Evolutionary conservation across 2,797 vertebrate genomes (phyloP).

Genomic region (Pseudomugil tenellus): DNA sequence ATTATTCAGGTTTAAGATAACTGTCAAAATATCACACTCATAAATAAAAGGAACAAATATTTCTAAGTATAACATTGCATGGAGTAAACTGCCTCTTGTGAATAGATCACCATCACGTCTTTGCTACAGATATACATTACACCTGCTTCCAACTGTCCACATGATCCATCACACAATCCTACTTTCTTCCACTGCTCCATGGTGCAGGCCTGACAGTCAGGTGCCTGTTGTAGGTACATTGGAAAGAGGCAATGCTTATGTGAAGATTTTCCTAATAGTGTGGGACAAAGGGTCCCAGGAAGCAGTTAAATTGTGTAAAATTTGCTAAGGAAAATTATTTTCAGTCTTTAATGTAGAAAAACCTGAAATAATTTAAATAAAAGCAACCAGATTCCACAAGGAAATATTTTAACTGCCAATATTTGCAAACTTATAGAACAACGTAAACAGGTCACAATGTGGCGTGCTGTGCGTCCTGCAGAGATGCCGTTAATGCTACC

Average conservation of each 20-base stretch:
- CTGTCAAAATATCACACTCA: neutral
- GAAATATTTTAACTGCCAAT: neutral
- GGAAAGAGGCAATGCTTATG: neutral
- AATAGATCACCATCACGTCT: neutral
- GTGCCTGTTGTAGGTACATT: neutral
- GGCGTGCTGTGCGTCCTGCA: neutral
- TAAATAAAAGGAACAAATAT: neutral
- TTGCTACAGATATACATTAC: neutral
- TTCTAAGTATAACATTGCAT: neutral
- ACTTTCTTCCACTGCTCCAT: neutral
- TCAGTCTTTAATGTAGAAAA: neutral
- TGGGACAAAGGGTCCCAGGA: neutral
- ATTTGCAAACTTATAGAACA: neutral
- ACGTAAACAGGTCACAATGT: neutral
- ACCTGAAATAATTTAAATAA: neutral
- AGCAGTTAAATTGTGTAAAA: neutral
- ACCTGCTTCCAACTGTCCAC: neutral
- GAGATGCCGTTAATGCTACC: neutral
- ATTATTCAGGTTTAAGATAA: neutral
- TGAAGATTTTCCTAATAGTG: neutral
- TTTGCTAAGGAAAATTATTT: neutral
- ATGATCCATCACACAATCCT: neutral
- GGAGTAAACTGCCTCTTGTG: neutral
- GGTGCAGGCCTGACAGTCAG: neutral
- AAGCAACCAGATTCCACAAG: neutral